Percentiles rank a stretch among this genome's conserved stretches.
Evolutionary conservation across 2,797 vertebrate species (phyloP).

Genomic region (Myiotriccus ornatus): DNA sequence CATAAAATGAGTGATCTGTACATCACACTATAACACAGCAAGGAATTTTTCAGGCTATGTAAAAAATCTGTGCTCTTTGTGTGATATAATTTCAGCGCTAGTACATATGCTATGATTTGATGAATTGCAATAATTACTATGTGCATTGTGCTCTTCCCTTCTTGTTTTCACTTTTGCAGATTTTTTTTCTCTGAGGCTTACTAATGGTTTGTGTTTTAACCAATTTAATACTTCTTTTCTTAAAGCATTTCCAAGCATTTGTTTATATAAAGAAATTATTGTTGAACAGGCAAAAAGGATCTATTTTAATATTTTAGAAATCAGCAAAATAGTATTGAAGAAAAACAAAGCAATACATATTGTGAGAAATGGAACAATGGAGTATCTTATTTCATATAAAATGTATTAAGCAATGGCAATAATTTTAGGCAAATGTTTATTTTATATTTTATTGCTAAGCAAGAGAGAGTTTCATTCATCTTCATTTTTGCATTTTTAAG

Average conservation of each 20-base stretch:
- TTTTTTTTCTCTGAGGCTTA: slow-evolving; percentile 5
- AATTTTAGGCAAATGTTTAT: slow-evolving; percentile 67
- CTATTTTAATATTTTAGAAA: slow-evolving; percentile 50
- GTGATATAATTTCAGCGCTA: not conserved
- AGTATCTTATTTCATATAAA: slow-evolving; percentile 61
- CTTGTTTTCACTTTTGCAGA: slow-evolving; percentile 33
- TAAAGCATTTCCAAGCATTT: slow-evolving; percentile 42
- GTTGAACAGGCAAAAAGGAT: slow-evolving; percentile 41
- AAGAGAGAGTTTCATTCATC: slow-evolving; percentile 67
- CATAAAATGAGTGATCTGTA: not conserved
- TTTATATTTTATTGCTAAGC: slow-evolving; percentile 55
- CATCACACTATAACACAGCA: not conserved
- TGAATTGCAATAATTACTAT: slow-evolving; percentile 54
- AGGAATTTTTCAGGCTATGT: not conserved
- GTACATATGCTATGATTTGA: slow-evolving; percentile 31
- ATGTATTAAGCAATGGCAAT: slow-evolving; percentile 44
- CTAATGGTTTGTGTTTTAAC: slow-evolving; percentile 51
- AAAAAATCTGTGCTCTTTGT: not conserved
- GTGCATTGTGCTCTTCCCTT: slow-evolving; percentile 30
- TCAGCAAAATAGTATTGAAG: slow-evolving; percentile 23
- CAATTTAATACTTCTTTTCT: slow-evolving; percentile 44
- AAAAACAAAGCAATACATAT: slow-evolving; percentile 38
- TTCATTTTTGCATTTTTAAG: slow-evolving; percentile 71
- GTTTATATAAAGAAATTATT: slow-evolving; percentile 19
- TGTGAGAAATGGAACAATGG: slow-evolving; percentile 28